These are phyloP conservation scores for Mamestra brassicae DNA, from an alignment of 2,888 invertebrate genomes.

Conservation along the genomic window DNA sequence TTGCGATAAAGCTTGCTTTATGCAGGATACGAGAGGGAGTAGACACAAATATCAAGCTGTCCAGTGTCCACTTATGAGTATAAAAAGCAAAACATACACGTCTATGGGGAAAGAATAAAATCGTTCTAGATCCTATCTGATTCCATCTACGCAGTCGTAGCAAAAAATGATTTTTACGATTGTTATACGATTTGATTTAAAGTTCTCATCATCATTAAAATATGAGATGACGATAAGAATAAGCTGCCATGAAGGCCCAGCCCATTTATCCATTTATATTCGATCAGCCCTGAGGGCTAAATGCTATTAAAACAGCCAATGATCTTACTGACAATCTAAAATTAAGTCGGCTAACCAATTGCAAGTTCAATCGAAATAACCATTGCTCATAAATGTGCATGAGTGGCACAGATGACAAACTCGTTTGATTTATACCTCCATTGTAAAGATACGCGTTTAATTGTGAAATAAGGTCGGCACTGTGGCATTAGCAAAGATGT, in stretches of 20 bases:
- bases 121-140: neutral
- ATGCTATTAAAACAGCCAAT: conserved; percentile 28
- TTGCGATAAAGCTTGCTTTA: too few species aligned
- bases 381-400: conserved; percentile 61
- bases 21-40: neutral
- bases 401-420: conserved; percentile 74
- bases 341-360: conserved; percentile 48
- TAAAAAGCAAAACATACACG: neutral
- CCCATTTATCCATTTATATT: conserved; percentile 16
- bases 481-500: neutral
- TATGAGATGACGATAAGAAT: conserved; percentile 4
- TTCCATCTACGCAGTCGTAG: neutral
- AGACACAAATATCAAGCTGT: neutral
- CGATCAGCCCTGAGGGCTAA: conserved; percentile 13
- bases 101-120: neutral
- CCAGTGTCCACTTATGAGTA: neutral
- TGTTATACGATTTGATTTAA: conserved; percentile 7
- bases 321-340: conserved; percentile 35
- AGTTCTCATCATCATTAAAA: conserved; percentile 5
- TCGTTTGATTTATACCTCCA: conserved; percentile 83
- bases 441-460: conserved; percentile 81
- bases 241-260: neutral
- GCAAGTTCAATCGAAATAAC: conserved; percentile 55
- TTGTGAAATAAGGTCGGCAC: conserved; percentile 80
- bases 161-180: neutral